These are phyloP conservation scores for Telenomus remus DNA, from an alignment of 1,140 invertebrate genomes.

Conservation along the genomic window DNA sequence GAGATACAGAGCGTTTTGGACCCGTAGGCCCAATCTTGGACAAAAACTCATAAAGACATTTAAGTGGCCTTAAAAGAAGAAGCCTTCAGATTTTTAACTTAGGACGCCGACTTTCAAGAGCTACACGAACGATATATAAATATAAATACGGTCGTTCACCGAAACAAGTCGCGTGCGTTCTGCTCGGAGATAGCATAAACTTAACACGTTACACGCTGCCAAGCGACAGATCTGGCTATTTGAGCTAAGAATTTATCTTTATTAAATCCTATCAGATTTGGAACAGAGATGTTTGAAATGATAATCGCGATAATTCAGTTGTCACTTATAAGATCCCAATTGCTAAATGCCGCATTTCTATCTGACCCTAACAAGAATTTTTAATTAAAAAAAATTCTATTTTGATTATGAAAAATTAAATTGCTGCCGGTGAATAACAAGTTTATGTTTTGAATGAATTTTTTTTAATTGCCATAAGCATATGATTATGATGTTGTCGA, in stretches of 20 bases:
- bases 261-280: constrained; percentile 54
- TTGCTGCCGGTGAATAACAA: too few species aligned
- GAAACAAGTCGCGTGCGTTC: constrained; percentile 54
- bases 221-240: constrained; percentile 55
- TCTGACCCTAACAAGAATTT: too few species aligned
- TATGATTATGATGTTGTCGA: too few species aligned
- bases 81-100: constrained; percentile 61
- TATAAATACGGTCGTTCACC: constrained; percentile 61
- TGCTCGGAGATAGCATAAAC: constrained; percentile 55
- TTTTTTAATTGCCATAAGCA: too few species aligned
- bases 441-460: too few species aligned
- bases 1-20: constrained; percentile 43
- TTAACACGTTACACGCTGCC: constrained; percentile 55
- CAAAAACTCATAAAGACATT: constrained; percentile 72
- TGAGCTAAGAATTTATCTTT: constrained; percentile 53
- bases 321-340: too few species aligned
- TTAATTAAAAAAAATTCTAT: too few species aligned
- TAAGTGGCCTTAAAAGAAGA: constrained; percentile 63
- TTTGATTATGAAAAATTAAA: too few species aligned
- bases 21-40: constrained; percentile 60
- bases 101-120: constrained; percentile 59
- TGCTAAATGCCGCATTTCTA: too few species aligned
- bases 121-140: constrained; percentile 53
- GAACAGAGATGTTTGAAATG: constrained; percentile 16
- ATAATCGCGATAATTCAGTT: background rate